Evolutionary conservation across 2,113 vertebrate genomes (phyloP).

Genomic region (Lampris incognitus): DNA sequence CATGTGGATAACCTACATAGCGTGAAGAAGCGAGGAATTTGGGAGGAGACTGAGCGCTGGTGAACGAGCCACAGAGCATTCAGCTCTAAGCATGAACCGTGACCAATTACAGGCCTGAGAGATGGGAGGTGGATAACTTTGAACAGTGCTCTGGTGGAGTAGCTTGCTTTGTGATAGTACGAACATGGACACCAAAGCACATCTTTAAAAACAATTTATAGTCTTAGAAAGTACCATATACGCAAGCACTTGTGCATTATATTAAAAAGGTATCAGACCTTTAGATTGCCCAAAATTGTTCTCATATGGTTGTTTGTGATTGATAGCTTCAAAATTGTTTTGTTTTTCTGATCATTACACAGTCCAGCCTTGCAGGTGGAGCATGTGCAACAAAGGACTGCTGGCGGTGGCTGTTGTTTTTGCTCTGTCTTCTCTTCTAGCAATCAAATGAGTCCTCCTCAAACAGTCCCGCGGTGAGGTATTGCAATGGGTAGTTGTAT

Average conservation of each 20-base stretch:
- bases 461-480: too few relatives aligned
- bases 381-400: too few relatives aligned
- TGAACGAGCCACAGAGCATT: slow-evolving; percentile 34
- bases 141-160: not conserved
- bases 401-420: too few relatives aligned
- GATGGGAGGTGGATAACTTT: not conserved
- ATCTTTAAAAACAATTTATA: not conserved
- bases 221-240: not conserved
- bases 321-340: too few relatives aligned
- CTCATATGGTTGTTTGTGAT: too few relatives aligned
- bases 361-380: too few relatives aligned
- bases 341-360: too few relatives aligned
- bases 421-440: too few relatives aligned
- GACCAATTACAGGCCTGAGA: slow-evolving; percentile 21
- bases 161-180: not conserved
- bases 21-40: slow-evolving; percentile 60
- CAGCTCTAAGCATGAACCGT: slow-evolving; percentile 27
- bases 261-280: too few relatives aligned
- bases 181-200: slow-evolving; percentile 6
- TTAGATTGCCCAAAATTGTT: too few relatives aligned
- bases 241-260: not conserved
- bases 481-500: too few relatives aligned
- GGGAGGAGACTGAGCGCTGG: slow-evolving; percentile 17
- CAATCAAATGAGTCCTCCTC: too few relatives aligned
- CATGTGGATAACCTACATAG: slow-evolving; percentile 34